Evolutionary conservation across 2,797 vertebrate species (phyloP).

Genomic region (Mareca strepera): DNA sequence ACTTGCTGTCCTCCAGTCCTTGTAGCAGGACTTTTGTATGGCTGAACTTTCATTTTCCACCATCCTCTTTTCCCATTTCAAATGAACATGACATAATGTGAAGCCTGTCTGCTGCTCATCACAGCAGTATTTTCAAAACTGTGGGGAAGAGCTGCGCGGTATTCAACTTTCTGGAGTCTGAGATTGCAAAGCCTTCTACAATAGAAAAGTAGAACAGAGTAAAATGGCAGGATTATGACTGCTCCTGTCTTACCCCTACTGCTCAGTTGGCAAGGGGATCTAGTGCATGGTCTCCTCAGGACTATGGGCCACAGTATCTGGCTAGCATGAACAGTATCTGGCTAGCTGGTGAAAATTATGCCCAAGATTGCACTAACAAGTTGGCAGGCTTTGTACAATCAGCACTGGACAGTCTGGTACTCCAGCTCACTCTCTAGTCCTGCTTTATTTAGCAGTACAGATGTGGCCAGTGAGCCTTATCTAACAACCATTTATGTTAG

Average conservation of each 20-base stretch:
- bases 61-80: background rate
- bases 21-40: no score
- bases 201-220: background rate
- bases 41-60: background rate
- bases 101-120: background rate
- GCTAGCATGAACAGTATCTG: background rate
- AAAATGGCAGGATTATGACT: background rate
- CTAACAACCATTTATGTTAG: slow-evolving; percentile 1
- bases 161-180: background rate
- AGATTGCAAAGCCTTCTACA: background rate
- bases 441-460: slow-evolving; percentile 11
- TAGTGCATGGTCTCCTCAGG: background rate
- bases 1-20: background rate
- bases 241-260: background rate
- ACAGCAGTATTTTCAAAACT: background rate
- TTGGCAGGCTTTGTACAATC: background rate
- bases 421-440: background rate
- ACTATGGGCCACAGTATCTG: background rate
- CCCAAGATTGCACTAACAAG: background rate
- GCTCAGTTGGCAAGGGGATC: background rate
- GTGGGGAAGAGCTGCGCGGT: background rate
- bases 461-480: background rate
- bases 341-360: background rate
- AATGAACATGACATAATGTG: background rate
- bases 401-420: background rate